Conservation (phyloP, 2,113 vertebrate species). For the Ornithorhynchus anatinus region DNA sequence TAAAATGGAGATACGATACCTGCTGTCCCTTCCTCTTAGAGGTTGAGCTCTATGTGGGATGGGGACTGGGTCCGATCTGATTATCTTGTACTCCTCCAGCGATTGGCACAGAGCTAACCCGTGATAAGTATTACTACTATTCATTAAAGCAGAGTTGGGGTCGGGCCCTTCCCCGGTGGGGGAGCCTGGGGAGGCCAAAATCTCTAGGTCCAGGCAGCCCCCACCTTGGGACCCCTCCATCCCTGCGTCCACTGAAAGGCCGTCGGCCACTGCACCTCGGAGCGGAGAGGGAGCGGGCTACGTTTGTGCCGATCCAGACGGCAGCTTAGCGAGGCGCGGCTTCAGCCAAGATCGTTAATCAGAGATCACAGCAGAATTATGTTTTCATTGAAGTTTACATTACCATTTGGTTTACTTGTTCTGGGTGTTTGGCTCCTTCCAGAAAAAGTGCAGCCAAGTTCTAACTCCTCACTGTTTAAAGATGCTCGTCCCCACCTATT, state of each 20-base stretch:
- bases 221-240: neutral
- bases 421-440: conserved; percentile 43
- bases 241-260: neutral
- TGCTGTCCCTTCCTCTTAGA: no score
- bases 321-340: conserved; percentile 7
- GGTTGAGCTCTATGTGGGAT: no score
- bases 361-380: conserved; percentile 2
- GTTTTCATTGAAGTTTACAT: conserved; percentile 10
- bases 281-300: conserved; percentile 36
- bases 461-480: conserved; percentile 33
- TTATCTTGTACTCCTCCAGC: no score
- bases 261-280: conserved; percentile 12
- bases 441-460: conserved; percentile 38
- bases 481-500: neutral
- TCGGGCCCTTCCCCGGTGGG: neutral
- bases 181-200: neutral
- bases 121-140: no score
- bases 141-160: neutral
- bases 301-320: neutral
- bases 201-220: neutral
- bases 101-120: no score
- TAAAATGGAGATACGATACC: no score
- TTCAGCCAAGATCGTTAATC: conserved; percentile 37
- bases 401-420: conserved; percentile 19
- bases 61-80: no score